phyloP scores from a whole-genome alignment of 2,113 vertebrate species.

The Gymnarchus niloticus region DNA sequence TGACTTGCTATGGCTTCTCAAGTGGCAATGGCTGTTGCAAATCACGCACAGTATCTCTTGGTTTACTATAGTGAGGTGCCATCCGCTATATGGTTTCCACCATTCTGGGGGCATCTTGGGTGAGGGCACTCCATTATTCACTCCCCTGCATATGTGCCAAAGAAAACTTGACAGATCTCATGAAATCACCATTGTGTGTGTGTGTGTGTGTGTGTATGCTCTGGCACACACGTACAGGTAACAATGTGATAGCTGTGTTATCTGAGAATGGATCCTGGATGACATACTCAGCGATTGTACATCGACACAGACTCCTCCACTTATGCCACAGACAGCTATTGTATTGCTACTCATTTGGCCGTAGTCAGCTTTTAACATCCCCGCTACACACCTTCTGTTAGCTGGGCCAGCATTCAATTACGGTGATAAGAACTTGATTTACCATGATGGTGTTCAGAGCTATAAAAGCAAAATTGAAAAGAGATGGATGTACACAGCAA shows the following conservation, averaged over 20 bases:
- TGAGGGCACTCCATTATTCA: no score
- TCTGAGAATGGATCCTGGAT: not conserved
- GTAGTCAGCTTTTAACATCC: not conserved
- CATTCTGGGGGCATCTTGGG: no score
- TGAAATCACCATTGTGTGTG: no score
- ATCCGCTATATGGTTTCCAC: no score
- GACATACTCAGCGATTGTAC: not conserved
- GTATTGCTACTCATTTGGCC: not conserved
- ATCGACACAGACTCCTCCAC: not conserved
- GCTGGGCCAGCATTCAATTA: not conserved
- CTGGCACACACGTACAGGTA: not conserved
- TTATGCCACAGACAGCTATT: not conserved
- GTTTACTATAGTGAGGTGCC: no score
- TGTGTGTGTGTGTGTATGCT: not conserved
- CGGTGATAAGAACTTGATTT: not conserved
- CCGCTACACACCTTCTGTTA: not conserved
- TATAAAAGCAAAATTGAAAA: not conserved
- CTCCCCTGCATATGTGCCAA: no score
- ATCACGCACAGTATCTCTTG: no score
- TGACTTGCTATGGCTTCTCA: no score
- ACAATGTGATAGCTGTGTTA: not conserved
- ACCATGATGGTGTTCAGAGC: no score
- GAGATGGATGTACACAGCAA: not conserved
- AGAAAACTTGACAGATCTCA: no score
- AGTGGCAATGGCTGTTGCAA: no score